Conservation (phyloP, 2,113 vertebrate genomes). For the human (Homo sapiens) region DNA sequence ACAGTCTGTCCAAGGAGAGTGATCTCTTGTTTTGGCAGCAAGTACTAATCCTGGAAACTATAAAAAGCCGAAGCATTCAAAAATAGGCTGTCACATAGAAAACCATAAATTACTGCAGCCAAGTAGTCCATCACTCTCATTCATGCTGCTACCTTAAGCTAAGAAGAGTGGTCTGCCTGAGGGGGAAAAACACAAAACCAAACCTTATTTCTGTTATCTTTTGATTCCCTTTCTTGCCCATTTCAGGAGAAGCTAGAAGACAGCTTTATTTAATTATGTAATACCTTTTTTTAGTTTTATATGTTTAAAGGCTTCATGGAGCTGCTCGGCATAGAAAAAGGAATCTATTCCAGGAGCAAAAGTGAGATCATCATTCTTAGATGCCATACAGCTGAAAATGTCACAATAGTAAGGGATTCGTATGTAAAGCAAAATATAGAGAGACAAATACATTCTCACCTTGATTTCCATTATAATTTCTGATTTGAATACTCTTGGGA, state of each 20-base stretch:
- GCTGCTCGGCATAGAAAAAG: not conserved
- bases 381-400: not conserved
- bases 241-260: conserved; percentile 32
- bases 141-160: conserved; percentile 62
- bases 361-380: not conserved
- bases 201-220: conserved; percentile 71
- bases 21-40: conserved; percentile 85
- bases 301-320: conserved; percentile 16
- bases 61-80: conserved; percentile 82
- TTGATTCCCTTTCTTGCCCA: conserved; percentile 68
- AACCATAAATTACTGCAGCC: conserved; percentile 82
- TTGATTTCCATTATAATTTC: conserved; percentile 48
- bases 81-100: conserved; percentile 81
- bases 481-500: not conserved
- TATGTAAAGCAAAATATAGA: conserved; percentile 26
- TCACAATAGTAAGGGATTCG: not conserved
- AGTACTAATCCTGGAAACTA: conserved; percentile 80
- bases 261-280: conserved; percentile 73
- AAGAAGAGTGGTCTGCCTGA: conserved; percentile 76
- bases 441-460: conserved; percentile 33
- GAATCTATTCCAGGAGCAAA: conserved; percentile 44
- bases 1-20: conserved; percentile 82
- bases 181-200: conserved; percentile 21
- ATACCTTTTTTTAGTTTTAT: conserved; percentile 53
- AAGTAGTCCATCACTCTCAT: conserved; percentile 80